Conservation (phyloP, 2,797 vertebrate species). For the Poecilia velifera region DNA sequence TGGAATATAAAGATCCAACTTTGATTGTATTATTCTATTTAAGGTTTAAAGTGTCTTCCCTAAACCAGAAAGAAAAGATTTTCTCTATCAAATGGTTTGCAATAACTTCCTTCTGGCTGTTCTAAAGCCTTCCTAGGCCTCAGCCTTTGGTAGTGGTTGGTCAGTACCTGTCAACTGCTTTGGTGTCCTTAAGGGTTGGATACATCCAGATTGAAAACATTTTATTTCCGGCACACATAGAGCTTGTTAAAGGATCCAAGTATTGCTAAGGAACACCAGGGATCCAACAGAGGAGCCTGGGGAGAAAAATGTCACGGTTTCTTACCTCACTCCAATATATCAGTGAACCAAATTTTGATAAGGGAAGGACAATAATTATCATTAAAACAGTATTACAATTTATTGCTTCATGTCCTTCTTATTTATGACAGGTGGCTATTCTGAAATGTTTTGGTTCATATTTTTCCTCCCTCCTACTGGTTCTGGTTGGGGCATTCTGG, state of each 20-base stretch:
- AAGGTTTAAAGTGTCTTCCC: not conserved
- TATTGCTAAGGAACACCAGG: not conserved
- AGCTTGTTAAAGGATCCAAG: not conserved
- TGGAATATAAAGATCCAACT: not conserved
- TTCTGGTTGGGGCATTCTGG: conserved; percentile 11
- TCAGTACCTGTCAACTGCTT: not conserved
- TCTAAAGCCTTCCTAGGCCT: not conserved
- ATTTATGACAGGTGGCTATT: not conserved
- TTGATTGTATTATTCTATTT: not conserved
- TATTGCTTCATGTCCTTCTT: not conserved
- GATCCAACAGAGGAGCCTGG: not conserved
- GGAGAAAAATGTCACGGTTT: not conserved
- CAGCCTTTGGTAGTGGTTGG: not conserved
- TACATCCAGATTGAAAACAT: not conserved
- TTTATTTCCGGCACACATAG: not conserved
- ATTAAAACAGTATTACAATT: not conserved
- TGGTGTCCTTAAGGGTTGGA: not conserved
- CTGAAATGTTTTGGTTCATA: not conserved
- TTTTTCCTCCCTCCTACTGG: not conserved
- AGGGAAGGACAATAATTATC: not conserved
- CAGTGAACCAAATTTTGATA: not conserved
- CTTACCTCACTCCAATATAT: not conserved
- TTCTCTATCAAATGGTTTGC: not conserved
- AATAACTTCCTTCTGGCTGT: not conserved
- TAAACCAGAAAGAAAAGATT: not conserved